phyloP scores from a whole-genome alignment of 2,888 invertebrate genomes.

The Thereva unica region DNA sequence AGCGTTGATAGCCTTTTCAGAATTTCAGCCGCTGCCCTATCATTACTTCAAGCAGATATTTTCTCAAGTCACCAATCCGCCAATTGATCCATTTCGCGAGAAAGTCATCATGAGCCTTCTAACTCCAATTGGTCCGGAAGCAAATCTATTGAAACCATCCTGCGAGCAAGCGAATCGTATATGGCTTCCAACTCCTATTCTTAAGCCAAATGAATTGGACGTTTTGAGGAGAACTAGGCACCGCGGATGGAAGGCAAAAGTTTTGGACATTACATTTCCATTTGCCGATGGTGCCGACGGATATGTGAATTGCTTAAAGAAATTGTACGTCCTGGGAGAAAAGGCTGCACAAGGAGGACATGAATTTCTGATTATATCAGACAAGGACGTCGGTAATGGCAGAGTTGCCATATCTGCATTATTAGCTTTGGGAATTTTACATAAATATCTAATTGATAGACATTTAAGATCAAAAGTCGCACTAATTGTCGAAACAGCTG shows the following conservation, averaged over 20 bases:
- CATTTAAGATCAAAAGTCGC: constrained; percentile 96
- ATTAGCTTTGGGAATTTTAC: constrained; percentile 87
- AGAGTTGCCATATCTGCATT: constrained; percentile 79
- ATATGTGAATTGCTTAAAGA: constrained; percentile 76
- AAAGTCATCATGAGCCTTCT: constrained; percentile 98
- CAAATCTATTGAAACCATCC: constrained; percentile 89
- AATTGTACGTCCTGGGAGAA: constrained; percentile 80
- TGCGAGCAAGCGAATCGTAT: constrained; percentile 87
- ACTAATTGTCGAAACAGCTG: constrained; percentile 92
- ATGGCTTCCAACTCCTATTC: constrained; percentile 91
- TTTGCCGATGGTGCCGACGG: constrained; percentile 74
- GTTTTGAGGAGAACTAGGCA: constrained; percentile 82
- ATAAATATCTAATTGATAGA: constrained; percentile 93
- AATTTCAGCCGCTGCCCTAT: constrained; percentile 92
- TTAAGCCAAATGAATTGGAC: constrained; percentile 88
- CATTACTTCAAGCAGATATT: constrained; percentile 99
- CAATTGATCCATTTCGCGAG: constrained; percentile 98
- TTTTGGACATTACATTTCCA: constrained; percentile 88
- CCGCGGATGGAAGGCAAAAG: constrained; percentile 85
- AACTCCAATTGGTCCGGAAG: constrained; percentile 96
- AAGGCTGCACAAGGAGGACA: constrained; percentile 76
- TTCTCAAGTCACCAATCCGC: constrained; percentile 99
- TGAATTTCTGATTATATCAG: constrained; percentile 86
- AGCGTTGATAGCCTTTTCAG: constrained; percentile 93
- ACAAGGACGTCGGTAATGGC: constrained; percentile 68